Evolutionary conservation across 2,113 vertebrate genomes (phyloP).

Genomic region (Rhinopomastus cyanomelas): DNA sequence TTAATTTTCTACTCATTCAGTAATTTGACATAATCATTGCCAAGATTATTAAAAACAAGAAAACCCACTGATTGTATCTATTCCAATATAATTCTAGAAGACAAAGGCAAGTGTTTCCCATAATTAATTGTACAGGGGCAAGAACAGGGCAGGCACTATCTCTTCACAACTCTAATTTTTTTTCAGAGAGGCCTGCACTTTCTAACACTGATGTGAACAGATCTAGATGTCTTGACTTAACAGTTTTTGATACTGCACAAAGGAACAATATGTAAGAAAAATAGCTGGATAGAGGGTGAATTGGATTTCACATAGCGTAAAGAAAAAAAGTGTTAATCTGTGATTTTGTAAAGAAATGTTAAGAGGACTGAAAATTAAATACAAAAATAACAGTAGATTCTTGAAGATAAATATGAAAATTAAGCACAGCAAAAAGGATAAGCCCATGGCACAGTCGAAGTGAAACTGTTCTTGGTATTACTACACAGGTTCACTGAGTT

Average conservation of each 20-base stretch:
- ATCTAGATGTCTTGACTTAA: background rate
- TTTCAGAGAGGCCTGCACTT: background rate
- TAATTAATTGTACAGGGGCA: background rate
- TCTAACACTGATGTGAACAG: background rate
- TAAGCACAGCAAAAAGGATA: background rate
- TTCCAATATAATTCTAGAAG: background rate
- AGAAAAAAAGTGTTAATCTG: background rate
- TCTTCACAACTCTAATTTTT: background rate
- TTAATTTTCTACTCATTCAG: background rate
- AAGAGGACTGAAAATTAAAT: background rate
- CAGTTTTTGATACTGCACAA: background rate
- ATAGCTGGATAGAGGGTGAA: background rate
- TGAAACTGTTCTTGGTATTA: background rate
- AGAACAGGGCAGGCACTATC: background rate
- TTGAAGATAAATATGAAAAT: slow-evolving; percentile 8
- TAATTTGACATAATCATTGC: background rate
- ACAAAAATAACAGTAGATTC: background rate
- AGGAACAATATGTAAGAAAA: background rate
- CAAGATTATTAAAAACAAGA: background rate
- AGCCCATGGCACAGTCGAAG: background rate
- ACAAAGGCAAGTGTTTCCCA: background rate
- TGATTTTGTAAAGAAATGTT: background rate
- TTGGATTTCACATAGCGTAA: background rate
- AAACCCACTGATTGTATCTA: background rate
- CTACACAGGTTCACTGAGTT: background rate